Conservation (phyloP, 2,113 vertebrate species). For the Polypterus senegalus region DNA sequence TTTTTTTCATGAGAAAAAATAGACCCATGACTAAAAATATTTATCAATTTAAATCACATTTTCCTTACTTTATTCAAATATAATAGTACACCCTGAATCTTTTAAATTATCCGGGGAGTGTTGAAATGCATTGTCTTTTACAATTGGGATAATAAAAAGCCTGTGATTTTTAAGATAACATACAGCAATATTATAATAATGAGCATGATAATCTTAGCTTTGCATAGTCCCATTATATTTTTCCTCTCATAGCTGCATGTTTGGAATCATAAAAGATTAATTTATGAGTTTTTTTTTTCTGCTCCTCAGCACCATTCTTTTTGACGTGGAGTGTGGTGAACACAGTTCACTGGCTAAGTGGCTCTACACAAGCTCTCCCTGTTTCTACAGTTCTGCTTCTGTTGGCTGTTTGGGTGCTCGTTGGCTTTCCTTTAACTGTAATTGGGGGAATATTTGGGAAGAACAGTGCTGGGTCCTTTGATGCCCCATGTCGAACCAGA, state of each 20-base stretch:
- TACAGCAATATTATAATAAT: no score
- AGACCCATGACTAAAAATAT: no score
- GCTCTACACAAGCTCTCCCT: constrained; percentile 78
- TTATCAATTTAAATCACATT: no score
- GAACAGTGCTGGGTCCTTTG: constrained; percentile 68
- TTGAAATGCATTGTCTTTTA: no score
- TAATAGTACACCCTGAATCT: no score
- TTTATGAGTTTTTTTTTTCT: not conserved
- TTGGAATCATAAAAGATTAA: no score
- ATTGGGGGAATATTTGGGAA: constrained; percentile 84
- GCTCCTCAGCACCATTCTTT: constrained; percentile 69
- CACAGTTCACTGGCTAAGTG: constrained; percentile 80
- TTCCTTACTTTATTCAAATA: no score
- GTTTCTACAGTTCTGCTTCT: constrained; percentile 75
- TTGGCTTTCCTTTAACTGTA: constrained; percentile 80
- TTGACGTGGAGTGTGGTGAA: constrained; percentile 84
- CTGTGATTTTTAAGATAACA: no score
- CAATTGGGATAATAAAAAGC: no score
- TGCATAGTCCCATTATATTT: not conserved
- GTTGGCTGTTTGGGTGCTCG: constrained; percentile 71
- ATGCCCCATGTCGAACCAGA: constrained; percentile 80
- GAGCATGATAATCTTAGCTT: no score
- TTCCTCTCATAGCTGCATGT: not conserved
- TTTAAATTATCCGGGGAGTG: no score
- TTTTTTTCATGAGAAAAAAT: no score